Evolutionary conservation across 2,797 vertebrate genomes (phyloP).

Genomic region (Acanthornis magna): DNA sequence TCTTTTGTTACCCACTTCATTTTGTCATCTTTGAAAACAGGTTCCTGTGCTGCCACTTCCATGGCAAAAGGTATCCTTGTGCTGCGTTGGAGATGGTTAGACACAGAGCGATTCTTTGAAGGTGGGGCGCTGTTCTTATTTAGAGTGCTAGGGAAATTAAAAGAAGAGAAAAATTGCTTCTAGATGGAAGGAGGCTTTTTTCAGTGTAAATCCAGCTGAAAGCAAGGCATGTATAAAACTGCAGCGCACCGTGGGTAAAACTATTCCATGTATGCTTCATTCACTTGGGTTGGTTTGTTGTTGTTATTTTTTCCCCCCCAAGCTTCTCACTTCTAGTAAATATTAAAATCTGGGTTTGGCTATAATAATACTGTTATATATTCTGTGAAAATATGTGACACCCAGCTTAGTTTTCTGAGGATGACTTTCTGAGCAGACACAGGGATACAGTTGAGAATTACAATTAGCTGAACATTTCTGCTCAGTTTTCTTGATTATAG

Average conservation of each 20-base stretch:
- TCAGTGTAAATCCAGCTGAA: not conserved
- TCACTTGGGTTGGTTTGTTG: not conserved
- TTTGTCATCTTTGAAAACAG: not conserved
- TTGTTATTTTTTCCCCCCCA: not conserved
- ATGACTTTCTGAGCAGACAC: constrained; percentile 4
- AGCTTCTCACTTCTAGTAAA: not conserved
- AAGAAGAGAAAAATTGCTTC: not conserved
- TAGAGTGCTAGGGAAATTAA: not conserved
- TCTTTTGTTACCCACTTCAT: not conserved
- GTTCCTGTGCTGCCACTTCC: not conserved
- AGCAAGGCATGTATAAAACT: not conserved
- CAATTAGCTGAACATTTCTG: constrained; percentile 26
- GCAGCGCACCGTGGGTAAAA: accelerated
- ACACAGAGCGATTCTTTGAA: not conserved
- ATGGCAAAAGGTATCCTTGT: not conserved
- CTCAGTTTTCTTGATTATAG: constrained; percentile 43
- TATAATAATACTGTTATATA: not conserved
- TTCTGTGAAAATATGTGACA: not conserved
- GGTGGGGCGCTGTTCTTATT: not conserved
- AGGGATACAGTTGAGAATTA: not conserved
- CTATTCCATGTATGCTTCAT: not conserved
- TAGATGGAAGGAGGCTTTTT: not conserved
- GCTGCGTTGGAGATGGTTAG: not conserved
- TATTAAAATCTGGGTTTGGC: not conserved
- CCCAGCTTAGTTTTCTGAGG: not conserved